phyloP scores from a whole-genome alignment of 2,797 vertebrate genomes.

The Spinibarbus caldwelli region DNA sequence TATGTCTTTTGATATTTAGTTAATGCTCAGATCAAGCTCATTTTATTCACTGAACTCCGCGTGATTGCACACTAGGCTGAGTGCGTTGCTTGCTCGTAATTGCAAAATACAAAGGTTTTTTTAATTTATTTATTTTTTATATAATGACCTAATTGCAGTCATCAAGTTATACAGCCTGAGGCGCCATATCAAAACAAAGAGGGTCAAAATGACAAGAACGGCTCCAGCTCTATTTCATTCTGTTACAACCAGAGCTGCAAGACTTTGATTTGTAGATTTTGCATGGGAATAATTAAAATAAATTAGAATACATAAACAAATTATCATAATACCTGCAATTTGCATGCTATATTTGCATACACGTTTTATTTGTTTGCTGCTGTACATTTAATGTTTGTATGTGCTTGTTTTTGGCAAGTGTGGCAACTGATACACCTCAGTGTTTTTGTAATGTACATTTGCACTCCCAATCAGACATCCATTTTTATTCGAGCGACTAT shows the following conservation, averaged over 20 bases:
- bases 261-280: background rate
- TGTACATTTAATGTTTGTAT: background rate
- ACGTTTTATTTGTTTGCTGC: background rate
- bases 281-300: background rate
- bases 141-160: conserved; percentile 65
- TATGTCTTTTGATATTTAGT: background rate
- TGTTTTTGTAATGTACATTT: background rate
- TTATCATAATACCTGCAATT: background rate
- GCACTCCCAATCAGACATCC: background rate
- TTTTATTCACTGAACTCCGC: background rate
- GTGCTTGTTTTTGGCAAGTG: background rate
- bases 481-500: background rate
- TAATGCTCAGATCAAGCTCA: background rate
- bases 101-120: conserved; percentile 53
- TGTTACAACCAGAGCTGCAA: background rate
- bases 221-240: background rate
- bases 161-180: conserved; percentile 57
- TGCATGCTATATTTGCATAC: background rate
- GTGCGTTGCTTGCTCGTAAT: conserved; percentile 11
- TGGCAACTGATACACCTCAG: background rate
- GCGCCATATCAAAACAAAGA: conserved; percentile 62
- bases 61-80: background rate
- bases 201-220: conserved; percentile 30
- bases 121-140: background rate
- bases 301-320: background rate